Conservation (phyloP, 2,888 invertebrate genomes). For the Altica lythri region DNA sequence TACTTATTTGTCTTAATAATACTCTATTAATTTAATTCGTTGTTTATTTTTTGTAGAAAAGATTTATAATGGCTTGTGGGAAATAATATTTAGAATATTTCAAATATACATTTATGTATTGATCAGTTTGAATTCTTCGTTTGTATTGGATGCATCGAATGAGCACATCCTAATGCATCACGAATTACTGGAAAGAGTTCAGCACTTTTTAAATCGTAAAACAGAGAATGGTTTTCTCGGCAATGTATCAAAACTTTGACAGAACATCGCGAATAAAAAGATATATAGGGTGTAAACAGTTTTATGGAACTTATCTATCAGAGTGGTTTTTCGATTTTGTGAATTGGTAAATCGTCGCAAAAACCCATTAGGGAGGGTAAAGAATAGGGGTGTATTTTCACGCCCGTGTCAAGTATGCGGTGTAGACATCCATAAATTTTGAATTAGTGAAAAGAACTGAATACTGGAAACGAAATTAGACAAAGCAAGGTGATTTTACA, state of each 20-base stretch:
- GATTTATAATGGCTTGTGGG: too few species aligned
- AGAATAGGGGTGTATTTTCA: neutral
- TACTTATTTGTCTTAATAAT: too few species aligned
- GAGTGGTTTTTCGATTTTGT: slow-evolving; percentile 3
- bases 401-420: too few species aligned
- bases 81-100: neutral
- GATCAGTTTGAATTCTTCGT: slow-evolving; percentile 15
- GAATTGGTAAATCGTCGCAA: neutral
- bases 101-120: slow-evolving; percentile 4
- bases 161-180: slow-evolving; percentile 8
- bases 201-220: slow-evolving; percentile 17
- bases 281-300: slow-evolving; percentile 24
- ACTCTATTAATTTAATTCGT: too few species aligned
- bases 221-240: slow-evolving; percentile 15
- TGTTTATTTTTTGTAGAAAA: too few species aligned
- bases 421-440: too few species aligned
- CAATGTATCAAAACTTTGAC: slow-evolving; percentile 18
- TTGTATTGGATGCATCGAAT: slow-evolving; percentile 8
- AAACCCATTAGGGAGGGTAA: neutral
- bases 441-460: too few species aligned
- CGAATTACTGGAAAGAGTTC: slow-evolving; percentile 15
- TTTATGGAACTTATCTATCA: slow-evolving; percentile 17
- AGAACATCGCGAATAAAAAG: slow-evolving; percentile 17
- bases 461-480: too few species aligned
- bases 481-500: too few species aligned